phyloP scores from a whole-genome alignment of 1,140 invertebrate genomes.

The Colletes gigas region DNA sequence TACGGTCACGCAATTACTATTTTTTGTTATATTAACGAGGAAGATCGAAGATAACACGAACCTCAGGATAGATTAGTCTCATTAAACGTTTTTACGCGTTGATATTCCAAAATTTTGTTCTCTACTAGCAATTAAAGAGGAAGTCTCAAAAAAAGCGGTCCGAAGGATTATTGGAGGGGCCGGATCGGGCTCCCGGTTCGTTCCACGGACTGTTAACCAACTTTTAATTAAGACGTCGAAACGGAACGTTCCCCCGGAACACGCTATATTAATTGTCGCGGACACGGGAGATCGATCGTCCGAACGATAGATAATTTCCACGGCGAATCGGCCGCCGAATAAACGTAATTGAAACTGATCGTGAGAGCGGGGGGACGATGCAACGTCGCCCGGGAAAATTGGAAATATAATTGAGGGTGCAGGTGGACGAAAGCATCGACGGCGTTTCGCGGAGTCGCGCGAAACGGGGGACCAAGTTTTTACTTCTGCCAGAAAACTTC shows the following conservation, averaged over 20 bases:
- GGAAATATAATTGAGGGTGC: slow-evolving; percentile 56
- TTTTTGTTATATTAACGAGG: too few relatives aligned
- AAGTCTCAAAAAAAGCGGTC: too few relatives aligned
- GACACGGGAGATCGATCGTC: slow-evolving; percentile 21
- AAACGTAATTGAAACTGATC: slow-evolving; percentile 46
- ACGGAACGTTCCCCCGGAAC: slow-evolving; percentile 22
- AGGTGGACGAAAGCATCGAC: slow-evolving; percentile 46
- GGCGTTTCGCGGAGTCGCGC: background rate
- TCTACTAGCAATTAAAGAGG: too few relatives aligned
- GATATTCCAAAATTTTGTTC: too few relatives aligned
- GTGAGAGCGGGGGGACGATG: background rate
- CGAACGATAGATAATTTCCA: slow-evolving; percentile 35
- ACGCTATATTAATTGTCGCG: slow-evolving; percentile 41
- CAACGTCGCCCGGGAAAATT: slow-evolving; percentile 22
- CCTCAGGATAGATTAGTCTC: too few relatives aligned
- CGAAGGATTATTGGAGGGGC: too few relatives aligned
- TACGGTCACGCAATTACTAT: too few relatives aligned
- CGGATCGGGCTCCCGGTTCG: too few relatives aligned
- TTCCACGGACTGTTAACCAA: background rate
- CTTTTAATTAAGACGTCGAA: slow-evolving; percentile 42
- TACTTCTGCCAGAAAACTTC: slow-evolving; percentile 35
- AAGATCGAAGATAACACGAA: too few relatives aligned
- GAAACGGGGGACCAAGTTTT: slow-evolving; percentile 36
- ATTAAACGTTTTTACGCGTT: too few relatives aligned
- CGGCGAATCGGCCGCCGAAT: slow-evolving; percentile 30